Conservation (phyloP, 2,888 invertebrate species). For the Coecobrya sp. region DNA sequence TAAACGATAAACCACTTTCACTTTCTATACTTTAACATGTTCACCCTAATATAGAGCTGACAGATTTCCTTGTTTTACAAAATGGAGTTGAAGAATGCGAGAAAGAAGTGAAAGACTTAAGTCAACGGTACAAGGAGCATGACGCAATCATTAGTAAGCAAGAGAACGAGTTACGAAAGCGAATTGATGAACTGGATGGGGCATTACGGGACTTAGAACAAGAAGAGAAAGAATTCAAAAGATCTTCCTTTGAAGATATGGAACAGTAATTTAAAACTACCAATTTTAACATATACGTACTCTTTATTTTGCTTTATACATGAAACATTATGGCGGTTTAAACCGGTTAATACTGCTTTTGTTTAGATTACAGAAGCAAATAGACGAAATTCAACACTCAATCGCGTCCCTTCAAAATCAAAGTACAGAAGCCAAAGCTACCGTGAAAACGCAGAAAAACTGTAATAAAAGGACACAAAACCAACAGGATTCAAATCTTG, state of each 20-base stretch:
- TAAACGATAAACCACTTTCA: background rate
- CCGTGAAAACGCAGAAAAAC: constrained; percentile 9
- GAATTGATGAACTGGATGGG: background rate
- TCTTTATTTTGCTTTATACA: background rate
- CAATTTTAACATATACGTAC: background rate
- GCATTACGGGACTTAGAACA: constrained; percentile 15
- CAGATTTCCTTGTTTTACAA: constrained; percentile 44
- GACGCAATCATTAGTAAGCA: constrained; percentile 9
- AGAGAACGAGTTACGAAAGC: constrained; percentile 17
- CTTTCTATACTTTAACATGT: background rate
- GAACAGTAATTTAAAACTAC: constrained; percentile 26
- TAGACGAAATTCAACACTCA: constrained; percentile 51
- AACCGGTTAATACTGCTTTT: background rate
- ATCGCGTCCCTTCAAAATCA: constrained; percentile 20
- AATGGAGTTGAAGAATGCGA: constrained; percentile 46
- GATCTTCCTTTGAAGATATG: constrained; percentile 41
- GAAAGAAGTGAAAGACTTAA: background rate
- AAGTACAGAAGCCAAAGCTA: constrained; percentile 17
- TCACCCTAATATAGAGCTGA: constrained; percentile 9
- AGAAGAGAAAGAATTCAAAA: constrained; percentile 12
- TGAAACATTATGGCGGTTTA: background rate
- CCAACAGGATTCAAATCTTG: background rate
- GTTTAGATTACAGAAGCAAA: constrained; percentile 51
- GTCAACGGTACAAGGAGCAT: background rate
- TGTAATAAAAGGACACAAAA: background rate